Conservation (phyloP, 2,888 invertebrate genomes). For the Mechanitis messenoides region DNA sequence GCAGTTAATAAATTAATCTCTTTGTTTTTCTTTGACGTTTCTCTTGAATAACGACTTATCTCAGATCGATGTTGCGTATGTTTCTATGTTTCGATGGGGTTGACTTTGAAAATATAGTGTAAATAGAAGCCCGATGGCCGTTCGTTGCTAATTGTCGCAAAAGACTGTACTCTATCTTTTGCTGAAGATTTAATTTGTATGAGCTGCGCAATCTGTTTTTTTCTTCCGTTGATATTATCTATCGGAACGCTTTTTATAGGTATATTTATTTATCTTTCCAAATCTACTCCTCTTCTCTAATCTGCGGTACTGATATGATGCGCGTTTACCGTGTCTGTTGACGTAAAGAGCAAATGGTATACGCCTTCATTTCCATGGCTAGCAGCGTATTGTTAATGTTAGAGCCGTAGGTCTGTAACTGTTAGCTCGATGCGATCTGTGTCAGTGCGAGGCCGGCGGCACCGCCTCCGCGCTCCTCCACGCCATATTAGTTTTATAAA, state of each 20-base stretch:
- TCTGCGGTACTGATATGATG: slow-evolving; percentile 72
- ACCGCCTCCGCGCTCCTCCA: slow-evolving; percentile 51
- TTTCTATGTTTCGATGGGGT: slow-evolving; percentile 77
- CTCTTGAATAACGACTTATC: slow-evolving; percentile 75
- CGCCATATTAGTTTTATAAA: slow-evolving; percentile 63
- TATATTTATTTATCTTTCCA: slow-evolving; percentile 74
- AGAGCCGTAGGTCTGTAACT: slow-evolving; percentile 66
- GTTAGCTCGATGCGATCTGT: slow-evolving; percentile 69
- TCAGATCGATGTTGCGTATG: slow-evolving; percentile 76
- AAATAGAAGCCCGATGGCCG: slow-evolving; percentile 77
- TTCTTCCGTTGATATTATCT: slow-evolving; percentile 70
- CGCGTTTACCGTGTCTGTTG: slow-evolving; percentile 70
- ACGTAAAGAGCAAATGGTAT: slow-evolving; percentile 69
- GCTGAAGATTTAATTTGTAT: slow-evolving; percentile 76
- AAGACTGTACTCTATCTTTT: slow-evolving; percentile 75
- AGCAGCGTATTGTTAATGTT: slow-evolving; percentile 72
- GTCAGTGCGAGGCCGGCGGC: slow-evolving; percentile 60
- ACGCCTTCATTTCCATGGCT: slow-evolving; percentile 74
- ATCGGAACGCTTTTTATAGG: slow-evolving; percentile 75
- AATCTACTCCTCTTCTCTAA: slow-evolving; percentile 71
- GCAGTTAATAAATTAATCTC: slow-evolving; percentile 70
- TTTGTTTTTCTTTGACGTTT: slow-evolving; percentile 76
- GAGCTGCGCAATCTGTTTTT: slow-evolving; percentile 76
- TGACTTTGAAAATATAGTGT: slow-evolving; percentile 71
- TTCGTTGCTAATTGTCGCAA: slow-evolving; percentile 76